phyloP scores from a whole-genome alignment of 2,888 invertebrate species.

The Dryomyza anilis region DNA sequence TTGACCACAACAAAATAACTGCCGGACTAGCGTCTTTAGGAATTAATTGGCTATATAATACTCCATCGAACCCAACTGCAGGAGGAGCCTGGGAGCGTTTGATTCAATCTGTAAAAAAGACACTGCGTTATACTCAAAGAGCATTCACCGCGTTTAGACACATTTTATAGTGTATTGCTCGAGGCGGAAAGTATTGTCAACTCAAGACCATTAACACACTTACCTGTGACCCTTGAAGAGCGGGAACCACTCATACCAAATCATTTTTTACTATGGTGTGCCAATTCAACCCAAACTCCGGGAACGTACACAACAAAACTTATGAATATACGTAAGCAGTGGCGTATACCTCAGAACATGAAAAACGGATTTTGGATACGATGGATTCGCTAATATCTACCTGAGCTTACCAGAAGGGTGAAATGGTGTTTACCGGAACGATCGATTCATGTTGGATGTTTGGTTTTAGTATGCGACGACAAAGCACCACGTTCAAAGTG shows the following conservation, averaged over 20 bases:
- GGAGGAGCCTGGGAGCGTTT: too few species aligned
- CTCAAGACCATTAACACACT: too few species aligned
- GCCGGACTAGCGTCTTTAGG: neutral
- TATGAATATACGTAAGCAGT: neutral
- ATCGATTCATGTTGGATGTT: too few species aligned
- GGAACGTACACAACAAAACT: too few species aligned
- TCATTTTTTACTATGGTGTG: neutral
- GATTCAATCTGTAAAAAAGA: too few species aligned
- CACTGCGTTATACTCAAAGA: neutral
- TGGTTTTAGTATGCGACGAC: too few species aligned
- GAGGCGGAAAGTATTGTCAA: too few species aligned
- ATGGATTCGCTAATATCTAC: too few species aligned
- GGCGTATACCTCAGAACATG: neutral
- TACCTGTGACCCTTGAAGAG: neutral
- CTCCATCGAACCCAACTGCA: neutral
- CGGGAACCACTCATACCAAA: neutral
- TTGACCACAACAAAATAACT: neutral
- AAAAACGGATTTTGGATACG: too few species aligned
- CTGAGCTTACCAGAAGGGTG: too few species aligned
- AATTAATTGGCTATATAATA: neutral
- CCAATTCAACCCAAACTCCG: neutral
- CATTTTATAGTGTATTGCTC: neutral
- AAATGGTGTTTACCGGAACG: too few species aligned
- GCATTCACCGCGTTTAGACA: neutral
- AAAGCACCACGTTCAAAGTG: too few species aligned